phyloP scores from a whole-genome alignment of 2,888 invertebrate species.

The Itoplectis maculator region DNA sequence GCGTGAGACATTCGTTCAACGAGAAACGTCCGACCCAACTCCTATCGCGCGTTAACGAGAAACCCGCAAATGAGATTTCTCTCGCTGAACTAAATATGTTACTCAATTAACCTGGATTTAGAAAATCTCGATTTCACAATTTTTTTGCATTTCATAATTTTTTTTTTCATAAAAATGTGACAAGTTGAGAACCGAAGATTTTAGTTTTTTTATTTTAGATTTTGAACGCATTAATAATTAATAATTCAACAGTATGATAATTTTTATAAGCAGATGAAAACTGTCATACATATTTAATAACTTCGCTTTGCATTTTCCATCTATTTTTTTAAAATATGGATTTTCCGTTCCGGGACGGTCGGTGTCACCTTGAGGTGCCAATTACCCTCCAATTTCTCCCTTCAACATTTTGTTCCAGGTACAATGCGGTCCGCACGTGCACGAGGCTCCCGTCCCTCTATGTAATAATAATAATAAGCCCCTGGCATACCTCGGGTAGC shows the following conservation, averaged over 20 bases:
- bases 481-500: too few relatives aligned
- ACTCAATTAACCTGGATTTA: background rate
- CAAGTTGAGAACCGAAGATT: too few relatives aligned
- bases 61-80: background rate
- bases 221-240: too few relatives aligned
- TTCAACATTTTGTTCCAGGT: too few relatives aligned
- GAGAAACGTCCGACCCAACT: background rate
- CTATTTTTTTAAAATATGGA: background rate
- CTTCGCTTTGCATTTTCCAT: too few relatives aligned
- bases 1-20: background rate
- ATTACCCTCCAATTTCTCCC: background rate
- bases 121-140: too few relatives aligned
- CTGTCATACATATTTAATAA: too few relatives aligned
- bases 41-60: background rate
- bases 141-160: too few relatives aligned
- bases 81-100: background rate
- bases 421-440: constrained; percentile 20
- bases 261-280: too few relatives aligned
- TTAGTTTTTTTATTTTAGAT: too few relatives aligned
- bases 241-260: too few relatives aligned
- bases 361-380: background rate
- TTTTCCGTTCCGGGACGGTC: background rate
- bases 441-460: constrained; percentile 41
- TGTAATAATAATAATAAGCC: constrained; percentile 44
- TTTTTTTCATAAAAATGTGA: too few relatives aligned